These are phyloP conservation scores for Oxycera nigricornis DNA, from an alignment of 2,888 invertebrate species.

Conservation along the genomic window DNA sequence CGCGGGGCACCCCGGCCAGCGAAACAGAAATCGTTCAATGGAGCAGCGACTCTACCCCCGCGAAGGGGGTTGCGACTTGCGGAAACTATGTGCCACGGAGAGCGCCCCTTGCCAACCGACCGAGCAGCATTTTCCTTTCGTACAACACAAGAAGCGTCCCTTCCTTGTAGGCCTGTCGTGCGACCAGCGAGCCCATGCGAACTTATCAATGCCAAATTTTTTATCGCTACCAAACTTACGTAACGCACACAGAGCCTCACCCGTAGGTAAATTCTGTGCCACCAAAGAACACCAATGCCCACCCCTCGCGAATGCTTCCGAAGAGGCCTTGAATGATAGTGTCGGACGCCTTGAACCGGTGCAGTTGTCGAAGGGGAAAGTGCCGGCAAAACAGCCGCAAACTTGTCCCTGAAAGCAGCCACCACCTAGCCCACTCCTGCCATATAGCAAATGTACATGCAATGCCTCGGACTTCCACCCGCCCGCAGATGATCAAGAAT, in stretches of 20 bases:
- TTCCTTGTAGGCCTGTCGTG: no score
- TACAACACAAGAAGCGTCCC: no score
- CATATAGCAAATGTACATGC: not conserved
- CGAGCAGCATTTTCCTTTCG: not conserved
- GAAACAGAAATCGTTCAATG: not conserved
- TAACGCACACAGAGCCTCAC: conserved; percentile 66
- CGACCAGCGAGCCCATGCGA: not conserved
- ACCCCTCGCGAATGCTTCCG: not conserved
- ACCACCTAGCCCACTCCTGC: not conserved
- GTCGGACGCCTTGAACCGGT: conserved; percentile 57
- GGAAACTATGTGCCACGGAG: not conserved
- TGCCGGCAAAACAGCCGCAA: conserved; percentile 51
- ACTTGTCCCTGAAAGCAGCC: conserved; percentile 27
- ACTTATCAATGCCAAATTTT: not conserved
- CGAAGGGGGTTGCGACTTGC: not conserved
- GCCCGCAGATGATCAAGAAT: no score
- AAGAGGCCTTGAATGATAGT: not conserved
- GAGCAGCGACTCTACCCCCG: not conserved
- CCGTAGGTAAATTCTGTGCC: conserved; percentile 60
- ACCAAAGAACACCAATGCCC: not conserved
- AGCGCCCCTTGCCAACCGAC: not conserved
- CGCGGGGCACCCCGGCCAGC: not conserved
- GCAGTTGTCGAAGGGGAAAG: conserved; percentile 58
- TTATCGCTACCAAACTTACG: conserved; percentile 48
- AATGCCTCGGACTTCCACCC: not conserved